Base-by-base conservation (phyloP, 2,888 invertebrate species). In the Sepioteuthis lessoniana region DNA sequence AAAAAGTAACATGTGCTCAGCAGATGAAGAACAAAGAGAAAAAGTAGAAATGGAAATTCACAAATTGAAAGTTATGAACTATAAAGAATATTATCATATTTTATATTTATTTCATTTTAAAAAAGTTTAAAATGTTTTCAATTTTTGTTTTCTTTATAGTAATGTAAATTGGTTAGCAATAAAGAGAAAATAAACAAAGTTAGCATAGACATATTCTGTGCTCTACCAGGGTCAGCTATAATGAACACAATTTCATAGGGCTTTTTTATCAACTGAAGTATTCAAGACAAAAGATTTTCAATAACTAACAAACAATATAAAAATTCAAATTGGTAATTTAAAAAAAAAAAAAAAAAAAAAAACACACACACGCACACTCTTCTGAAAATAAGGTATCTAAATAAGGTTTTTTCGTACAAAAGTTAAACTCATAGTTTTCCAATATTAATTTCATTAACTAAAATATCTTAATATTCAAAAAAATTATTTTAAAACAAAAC, bases 1-100 rank as follows among this genome's bases (percentile, higher is more conserved):
- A 76, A 76, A 76, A 76, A 76, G 76, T 76, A 76, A 76, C 76
- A 76, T 76, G 76, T 76, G 76, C 76, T 76, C 35, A n/a, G n/a
- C 76, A 76, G 76, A n/a, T 76, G 76, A 76, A 76, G 76, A 55
- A 28, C 25, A 55, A 55, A 76, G 76, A 25, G n/a, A 16, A 76
- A n/a, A 76, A 76, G 76, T 10, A n/a, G 76, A 76, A 76, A 76
- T 76, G 76, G n/a, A 76, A 76, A 76, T 76, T 76, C 76, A 76
- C 13, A 35, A 76, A 13, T 76, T 76, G 76, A 76, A 76, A n/a
- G 76, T 35, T 76, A n/a, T 76, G 16, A 76, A 76, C 16, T 76
- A 76, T 16, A 76, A 76, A n/a, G n/a, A 76, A 76, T 76, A 35
- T 76, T 76, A n/a, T 7, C 50, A 50, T 21, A 76, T 35, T n/a